Evolutionary conservation across 2,888 invertebrate species (phyloP), one percentile per base, ranked within the genome.

Genomic region (Melanophora roralis): DNA sequence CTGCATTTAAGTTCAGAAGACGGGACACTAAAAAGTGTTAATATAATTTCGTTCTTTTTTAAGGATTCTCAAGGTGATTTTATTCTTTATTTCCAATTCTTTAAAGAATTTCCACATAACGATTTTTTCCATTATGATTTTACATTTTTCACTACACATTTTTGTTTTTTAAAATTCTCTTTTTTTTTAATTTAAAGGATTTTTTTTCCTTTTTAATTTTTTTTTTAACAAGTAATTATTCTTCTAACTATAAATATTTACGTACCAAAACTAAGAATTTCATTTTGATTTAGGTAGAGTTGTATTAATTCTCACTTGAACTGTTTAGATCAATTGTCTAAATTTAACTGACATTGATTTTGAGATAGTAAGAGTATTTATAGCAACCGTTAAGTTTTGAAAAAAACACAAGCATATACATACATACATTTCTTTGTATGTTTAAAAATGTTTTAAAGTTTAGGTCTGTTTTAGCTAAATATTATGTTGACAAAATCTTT

Each of bases 211-310:
- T 57, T 60, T 47, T 51, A 47, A 43, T 38, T 16, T 6, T 32
- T 62, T 62, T 11, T 3, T 7, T 19, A 57, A 16, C 27, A 23
- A n/a, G n/a, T n/a, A n/a, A n/a, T n/a, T n/a, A n/a, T n/a, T n/a
- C 14, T 27, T 27, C 27, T 27, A 27, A 5, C 3, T 27, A 27
- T 36, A 27, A 53, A 53, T 23, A 14, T 79, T 47, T 64, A 85
- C 87, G 82, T 85, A 88, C 87, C 87, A 88, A 83, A 19, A 85
- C 75, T 67, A 88, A 82, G 83, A 86, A 87, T 81, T 88, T 87
- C 87, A 87, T 87, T 76, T 75, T 86, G 79, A 68, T 75, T 53
- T 21, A 47, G 34, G 2, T 72, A 14, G 57, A 36, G 23, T 47
- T 67, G 27, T 51, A 5, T 49, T 55, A 38, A 8, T 59, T 67